Base-by-base conservation (phyloP, 1,140 invertebrate genomes). In the Drosophila littoralis region DNA sequence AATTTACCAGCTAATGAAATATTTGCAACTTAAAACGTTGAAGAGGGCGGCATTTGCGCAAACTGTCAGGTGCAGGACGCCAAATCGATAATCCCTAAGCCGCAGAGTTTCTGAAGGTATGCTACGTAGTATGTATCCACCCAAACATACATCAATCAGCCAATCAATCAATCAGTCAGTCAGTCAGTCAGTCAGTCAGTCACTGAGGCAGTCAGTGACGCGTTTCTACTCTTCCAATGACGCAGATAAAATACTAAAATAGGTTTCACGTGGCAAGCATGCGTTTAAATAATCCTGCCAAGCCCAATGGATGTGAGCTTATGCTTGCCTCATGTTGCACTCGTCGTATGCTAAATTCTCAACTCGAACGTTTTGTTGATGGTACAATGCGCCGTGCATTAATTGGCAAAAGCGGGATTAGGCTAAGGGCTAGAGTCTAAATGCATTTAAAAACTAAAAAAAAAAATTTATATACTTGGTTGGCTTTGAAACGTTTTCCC, bases 211-310 rank as follows among this genome's bases (percentile, higher is more conserved):
- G 9, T 32, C 35, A 36, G 36, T 28, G 6, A 50, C 33, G 10
- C 58, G 59, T 32, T 70, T 58, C 57, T 42, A 32, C 4, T 50
- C 40, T 22, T 52, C 58, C 35, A 69, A 2, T 3, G 22, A 46
- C 52, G 81, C 70, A 64, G 70, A 79, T 51, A 79, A 76, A 81
- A 77, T 81, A 78, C 66, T 65, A 48, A 77, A 85, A 81, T 85
- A 78, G 75, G 59, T 75, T 86, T 78, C 70, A 67, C 63, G 65
- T 86, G 64, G 33, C 66, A 81, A 50, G 67, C 82, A 81, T 70
- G 82, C 82, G 79, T 81, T 83, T 86, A 85, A 86, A 66, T 69
- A 67, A 61, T 58, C 48, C 74, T 51, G 52, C 52, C 57, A 48
- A 43, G 46, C 42, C 35, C 38, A 64, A 70, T 55, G 40, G 13